Percentiles rank a stretch among this genome's conserved stretches.
Evolutionary conservation across 2,113 vertebrate species (phyloP).

Genomic region (Mystacornis crossleyi): DNA sequence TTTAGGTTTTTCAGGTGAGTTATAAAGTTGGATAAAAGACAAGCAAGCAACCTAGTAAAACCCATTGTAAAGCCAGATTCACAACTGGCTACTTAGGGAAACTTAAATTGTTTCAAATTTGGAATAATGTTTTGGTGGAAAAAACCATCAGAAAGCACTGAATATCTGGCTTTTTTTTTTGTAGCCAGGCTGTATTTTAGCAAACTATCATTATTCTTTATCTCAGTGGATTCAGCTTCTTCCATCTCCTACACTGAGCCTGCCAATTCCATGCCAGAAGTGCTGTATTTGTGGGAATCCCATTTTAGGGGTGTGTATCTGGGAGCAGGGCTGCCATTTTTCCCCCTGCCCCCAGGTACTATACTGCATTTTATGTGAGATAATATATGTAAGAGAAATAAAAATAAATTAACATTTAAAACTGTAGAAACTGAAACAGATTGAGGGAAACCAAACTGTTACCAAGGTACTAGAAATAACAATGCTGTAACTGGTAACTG

Average conservation of each 20-base stretch:
- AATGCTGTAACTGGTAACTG: background rate
- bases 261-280: background rate
- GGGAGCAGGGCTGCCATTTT: background rate
- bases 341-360: rapidly evolving
- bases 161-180: background rate
- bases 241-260: background rate
- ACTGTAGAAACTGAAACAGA: background rate
- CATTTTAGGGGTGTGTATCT: rapidly evolving
- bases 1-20: background rate
- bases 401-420: background rate
- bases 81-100: background rate
- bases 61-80: background rate
- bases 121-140: background rate
- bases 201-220: background rate
- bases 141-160: background rate
- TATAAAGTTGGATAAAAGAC: background rate
- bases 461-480: background rate
- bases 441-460: background rate
- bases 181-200: background rate
- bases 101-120: background rate
- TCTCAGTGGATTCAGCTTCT: background rate
- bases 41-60: background rate
- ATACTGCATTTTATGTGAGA: background rate
- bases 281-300: background rate
- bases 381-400: background rate